Base-by-base conservation (phyloP, 1,140 invertebrate species). In the Drosophila equinoxialis region DNA sequence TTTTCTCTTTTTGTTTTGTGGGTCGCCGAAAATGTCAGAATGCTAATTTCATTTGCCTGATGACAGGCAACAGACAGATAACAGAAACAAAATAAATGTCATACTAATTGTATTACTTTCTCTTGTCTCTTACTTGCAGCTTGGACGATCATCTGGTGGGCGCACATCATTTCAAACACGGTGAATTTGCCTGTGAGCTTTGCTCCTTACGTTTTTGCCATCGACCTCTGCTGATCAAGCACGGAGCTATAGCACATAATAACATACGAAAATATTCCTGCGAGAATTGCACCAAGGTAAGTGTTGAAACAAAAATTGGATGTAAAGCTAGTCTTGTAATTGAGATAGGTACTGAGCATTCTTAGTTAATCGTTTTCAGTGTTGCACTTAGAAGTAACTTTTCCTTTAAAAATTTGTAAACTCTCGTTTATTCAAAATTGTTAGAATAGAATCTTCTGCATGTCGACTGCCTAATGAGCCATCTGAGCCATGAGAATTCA, bases 211-310 rank as follows among this genome's bases (percentile, higher is more conserved):
- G 95, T 8, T 99, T 97, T 93, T 94, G 96, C 68, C 96, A 96
- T 94, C 95, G 96, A 14, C 95, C 96, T 0, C 94, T 97, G 71
- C 93, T 98, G 5, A 94, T 97, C 23, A 94, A 96, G 17, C 98
- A 99, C 92, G 95, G 96, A 45, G 95, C 96, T 0, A 92, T 95
- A n/a, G 94, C 94, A 7, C 96, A 97, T 92, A 96, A 96, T 1
- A 95, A 96, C 74, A 93, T 95, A 4, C 93, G 94, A 63, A 96
- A 95, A 90, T 99, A 98, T 92, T 95, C 96, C 26, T 99, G 98
- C 93, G 98, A 99, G 91, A 98, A 98, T 92, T 99, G 98, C 91
- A 95, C 96, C 74, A 98, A 98, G 94, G 96, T 96, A 91, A 93
- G 92, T 82, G 6, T 0, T 41, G 3, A 45, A 35, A 8, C 17